Percentiles rank a stretch among this genome's conserved stretches.
These are phyloP conservation scores for Aplysina aerophoba DNA, from an alignment of 37 sponge, comb jelly and placozoan species.

Conservation along the genomic window DNA sequence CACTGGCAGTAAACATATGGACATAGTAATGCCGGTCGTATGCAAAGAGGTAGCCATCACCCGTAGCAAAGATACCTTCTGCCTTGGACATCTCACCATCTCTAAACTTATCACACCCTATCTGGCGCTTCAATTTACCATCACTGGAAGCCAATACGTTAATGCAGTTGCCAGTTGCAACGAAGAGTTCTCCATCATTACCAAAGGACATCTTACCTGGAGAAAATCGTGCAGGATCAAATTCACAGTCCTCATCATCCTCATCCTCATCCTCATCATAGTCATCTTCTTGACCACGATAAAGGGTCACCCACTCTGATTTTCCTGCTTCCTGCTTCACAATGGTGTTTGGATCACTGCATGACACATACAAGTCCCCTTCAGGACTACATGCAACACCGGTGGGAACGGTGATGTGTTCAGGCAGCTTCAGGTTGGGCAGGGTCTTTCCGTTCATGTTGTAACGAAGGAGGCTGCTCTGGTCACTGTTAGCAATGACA, in stretches of 20 bases:
- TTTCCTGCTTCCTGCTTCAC: neutral
- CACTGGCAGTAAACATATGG: neutral
- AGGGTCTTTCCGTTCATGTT: constrained; percentile 11
- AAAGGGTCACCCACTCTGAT: constrained; percentile 10
- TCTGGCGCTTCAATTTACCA: neutral
- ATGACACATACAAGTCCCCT: constrained; percentile 14
- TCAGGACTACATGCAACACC: neutral
- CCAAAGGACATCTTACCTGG: constrained; percentile 17
- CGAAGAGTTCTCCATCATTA: neutral
- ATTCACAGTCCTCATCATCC: too few species aligned
- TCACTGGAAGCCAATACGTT: neutral
- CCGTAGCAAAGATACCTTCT: constrained; percentile 11
- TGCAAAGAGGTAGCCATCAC: constrained; percentile 21
- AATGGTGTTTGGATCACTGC: neutral
- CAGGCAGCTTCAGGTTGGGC: neutral
- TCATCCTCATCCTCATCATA: constrained; percentile 3
- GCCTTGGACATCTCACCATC: constrained; percentile 6
- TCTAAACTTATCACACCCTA: neutral
- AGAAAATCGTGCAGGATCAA: neutral
- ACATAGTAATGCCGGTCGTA: neutral
- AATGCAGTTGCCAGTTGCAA: neutral
- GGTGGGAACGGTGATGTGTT: too few species aligned
- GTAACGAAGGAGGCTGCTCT: neutral
- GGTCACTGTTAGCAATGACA: neutral
- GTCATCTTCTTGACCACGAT: constrained; percentile 20